Evolutionary conservation across 2,113 vertebrate genomes (phyloP).

Genomic region (Setophaga coronata): DNA sequence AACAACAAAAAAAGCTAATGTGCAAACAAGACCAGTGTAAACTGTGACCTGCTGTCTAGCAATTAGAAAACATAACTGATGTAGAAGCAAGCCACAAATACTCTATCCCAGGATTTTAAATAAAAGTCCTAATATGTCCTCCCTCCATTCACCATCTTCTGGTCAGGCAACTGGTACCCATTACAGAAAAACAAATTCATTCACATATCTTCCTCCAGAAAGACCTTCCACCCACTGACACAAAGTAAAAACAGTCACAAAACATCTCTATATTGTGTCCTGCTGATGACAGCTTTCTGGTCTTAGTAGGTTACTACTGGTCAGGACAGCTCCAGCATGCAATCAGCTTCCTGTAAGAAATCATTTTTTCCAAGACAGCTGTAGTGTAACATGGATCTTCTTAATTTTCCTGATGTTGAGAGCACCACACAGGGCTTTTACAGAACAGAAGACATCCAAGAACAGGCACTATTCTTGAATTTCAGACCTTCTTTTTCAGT

Average conservation of each 20-base stretch:
- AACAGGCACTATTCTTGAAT: not conserved
- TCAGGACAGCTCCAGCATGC: not conserved
- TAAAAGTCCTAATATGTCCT: not conserved
- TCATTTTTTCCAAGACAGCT: not conserved
- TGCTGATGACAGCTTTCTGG: not conserved
- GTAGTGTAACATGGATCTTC: fast-evolving
- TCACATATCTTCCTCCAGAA: not conserved
- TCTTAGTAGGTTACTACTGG: not conserved
- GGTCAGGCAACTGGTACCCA: not conserved
- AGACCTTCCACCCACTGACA: not conserved
- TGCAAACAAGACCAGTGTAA: not conserved
- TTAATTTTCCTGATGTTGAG: not conserved
- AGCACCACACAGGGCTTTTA: not conserved
- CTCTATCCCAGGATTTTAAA: not conserved
- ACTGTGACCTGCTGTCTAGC: not conserved
- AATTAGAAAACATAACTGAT: not conserved
- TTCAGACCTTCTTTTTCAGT: not conserved
- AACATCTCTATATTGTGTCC: too few relatives aligned
- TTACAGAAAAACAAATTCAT: not conserved
- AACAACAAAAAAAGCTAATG: not conserved
- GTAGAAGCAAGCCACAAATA: not conserved
- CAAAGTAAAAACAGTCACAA: not conserved
- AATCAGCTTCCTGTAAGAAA: not conserved
- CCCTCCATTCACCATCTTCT: not conserved
- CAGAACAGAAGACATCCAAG: not conserved